Evolutionary conservation across 1,140 invertebrate species (phyloP).

Genomic region (Drosophila erecta): DNA sequence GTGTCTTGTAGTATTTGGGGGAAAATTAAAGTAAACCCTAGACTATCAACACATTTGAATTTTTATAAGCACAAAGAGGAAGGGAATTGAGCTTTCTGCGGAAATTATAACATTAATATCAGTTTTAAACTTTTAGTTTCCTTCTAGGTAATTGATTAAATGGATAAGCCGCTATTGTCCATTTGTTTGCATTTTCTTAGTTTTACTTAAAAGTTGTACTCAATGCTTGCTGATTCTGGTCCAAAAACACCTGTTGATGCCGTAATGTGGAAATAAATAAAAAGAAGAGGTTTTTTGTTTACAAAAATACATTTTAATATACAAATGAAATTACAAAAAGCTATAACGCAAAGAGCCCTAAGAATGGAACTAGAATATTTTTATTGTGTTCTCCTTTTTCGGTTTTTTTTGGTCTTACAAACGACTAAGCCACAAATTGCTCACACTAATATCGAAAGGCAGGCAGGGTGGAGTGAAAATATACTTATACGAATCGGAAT

Average conservation of each 20-base stretch:
- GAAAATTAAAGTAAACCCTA: too few species aligned
- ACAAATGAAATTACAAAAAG: conserved; percentile 50
- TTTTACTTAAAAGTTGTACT: too few species aligned
- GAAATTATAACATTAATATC: too few species aligned
- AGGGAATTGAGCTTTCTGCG: too few species aligned
- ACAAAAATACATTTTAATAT: conserved; percentile 75
- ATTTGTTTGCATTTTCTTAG: too few species aligned
- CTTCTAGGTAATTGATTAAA: too few species aligned
- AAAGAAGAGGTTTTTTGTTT: conserved; percentile 13
- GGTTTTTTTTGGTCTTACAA: conserved; percentile 70
- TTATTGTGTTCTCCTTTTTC: conserved; percentile 27
- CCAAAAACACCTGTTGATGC: background rate
- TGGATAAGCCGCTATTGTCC: too few species aligned
- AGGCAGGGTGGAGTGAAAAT: conserved; percentile 14
- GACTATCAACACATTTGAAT: too few species aligned
- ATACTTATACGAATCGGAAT: conserved; percentile 30
- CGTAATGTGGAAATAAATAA: background rate
- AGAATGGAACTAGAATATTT: conserved; percentile 51
- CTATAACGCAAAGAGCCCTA: conserved; percentile 56
- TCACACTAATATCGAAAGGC: conserved; percentile 53
- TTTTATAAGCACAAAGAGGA: too few species aligned
- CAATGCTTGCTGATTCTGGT: too few species aligned
- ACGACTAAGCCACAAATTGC: conserved; percentile 75
- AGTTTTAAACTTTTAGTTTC: too few species aligned
- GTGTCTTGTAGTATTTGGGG: too few species aligned